Percentiles rank a stretch among this genome's conserved stretches.
These are phyloP conservation scores for Watsonalla binaria DNA, from an alignment of 2,888 invertebrate species.

Conservation along the genomic window DNA sequence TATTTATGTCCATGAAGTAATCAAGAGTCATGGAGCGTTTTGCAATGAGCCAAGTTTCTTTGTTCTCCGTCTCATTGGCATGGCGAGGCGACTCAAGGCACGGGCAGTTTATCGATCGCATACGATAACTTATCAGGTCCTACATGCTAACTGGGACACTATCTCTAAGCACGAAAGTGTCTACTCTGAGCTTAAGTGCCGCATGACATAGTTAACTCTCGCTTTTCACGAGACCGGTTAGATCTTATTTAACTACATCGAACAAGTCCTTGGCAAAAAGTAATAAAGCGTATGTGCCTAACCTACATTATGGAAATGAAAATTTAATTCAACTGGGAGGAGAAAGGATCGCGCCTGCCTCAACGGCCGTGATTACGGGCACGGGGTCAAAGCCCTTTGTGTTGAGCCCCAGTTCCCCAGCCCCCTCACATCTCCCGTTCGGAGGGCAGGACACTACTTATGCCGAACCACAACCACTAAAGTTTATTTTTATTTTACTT, in stretches of 20 bases:
- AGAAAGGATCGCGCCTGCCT: slow-evolving; percentile 10
- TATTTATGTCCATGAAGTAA: slow-evolving; percentile 24
- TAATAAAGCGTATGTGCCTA: slow-evolving; percentile 6
- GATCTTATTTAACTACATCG: slow-evolving; percentile 20
- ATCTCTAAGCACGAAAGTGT: slow-evolving; percentile 38
- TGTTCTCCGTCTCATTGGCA: slow-evolving; percentile 10
- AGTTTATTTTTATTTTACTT: slow-evolving; percentile 6
- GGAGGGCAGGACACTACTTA: slow-evolving; percentile 25
- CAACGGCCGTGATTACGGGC: slow-evolving; percentile 46
- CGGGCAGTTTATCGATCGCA: slow-evolving; percentile 62
- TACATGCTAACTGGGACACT: slow-evolving; percentile 57
- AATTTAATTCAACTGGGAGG: slow-evolving; percentile 8
- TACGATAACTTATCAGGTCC: slow-evolving; percentile 58
- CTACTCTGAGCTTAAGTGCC: slow-evolving; percentile 30
- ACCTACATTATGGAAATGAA: slow-evolving; percentile 11
- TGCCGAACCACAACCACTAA: slow-evolving; percentile 26
- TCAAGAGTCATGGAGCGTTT: slow-evolving; percentile 15
- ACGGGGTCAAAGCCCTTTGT: slow-evolving; percentile 52
- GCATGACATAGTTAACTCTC: slow-evolving; percentile 45
- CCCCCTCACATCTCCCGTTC: slow-evolving; percentile 19
- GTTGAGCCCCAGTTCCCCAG: slow-evolving; percentile 7
- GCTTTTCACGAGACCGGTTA: slow-evolving; percentile 35
- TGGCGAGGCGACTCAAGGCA: slow-evolving; percentile 22
- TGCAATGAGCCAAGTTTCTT: slow-evolving; percentile 19
- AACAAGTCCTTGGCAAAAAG: slow-evolving; percentile 12